These are phyloP conservation scores for Karalla daura DNA, from an alignment of 2,797 vertebrate species.

Conservation along the genomic window DNA sequence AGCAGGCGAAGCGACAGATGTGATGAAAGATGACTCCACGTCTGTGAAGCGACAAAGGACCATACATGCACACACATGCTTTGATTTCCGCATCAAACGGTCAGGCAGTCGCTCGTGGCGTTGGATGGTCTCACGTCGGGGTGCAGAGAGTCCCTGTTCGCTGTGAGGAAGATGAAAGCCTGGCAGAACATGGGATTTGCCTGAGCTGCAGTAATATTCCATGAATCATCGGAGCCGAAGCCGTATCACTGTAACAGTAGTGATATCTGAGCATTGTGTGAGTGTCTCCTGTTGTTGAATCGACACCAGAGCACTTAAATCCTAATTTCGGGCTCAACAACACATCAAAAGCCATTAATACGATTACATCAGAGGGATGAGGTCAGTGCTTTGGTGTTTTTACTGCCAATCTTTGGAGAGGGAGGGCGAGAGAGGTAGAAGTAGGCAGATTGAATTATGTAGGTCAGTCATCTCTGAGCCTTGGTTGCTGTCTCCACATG, in stretches of 20 bases:
- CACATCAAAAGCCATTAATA: conserved; percentile 56
- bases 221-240: conserved; percentile 22
- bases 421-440: conserved; percentile 19
- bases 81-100: conserved; percentile 54
- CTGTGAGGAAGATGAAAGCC: conserved; percentile 11
- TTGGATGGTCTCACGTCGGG: conserved; percentile 12
- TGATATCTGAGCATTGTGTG: conserved; percentile 8
- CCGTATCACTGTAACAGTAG: conserved; percentile 25
- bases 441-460: conserved; percentile 56
- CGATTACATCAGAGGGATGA: conserved; percentile 69
- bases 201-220: conserved; percentile 12
- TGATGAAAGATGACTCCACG: conserved; percentile 49
- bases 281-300: conserved; percentile 37
- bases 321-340: conserved; percentile 58
- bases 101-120: conserved; percentile 30
- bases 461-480: conserved; percentile 51
- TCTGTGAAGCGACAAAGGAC: conserved; percentile 31
- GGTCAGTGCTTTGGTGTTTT: conserved; percentile 67
- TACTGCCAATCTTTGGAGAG: conserved; percentile 50
- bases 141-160: conserved; percentile 9
- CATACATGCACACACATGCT: conserved; percentile 16
- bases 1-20: conserved; percentile 37
- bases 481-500: conserved; percentile 34
- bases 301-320: conserved; percentile 50
- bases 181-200: conserved; percentile 13